Conservation (phyloP, 2,888 invertebrate species). For the Ophion costatus region DNA sequence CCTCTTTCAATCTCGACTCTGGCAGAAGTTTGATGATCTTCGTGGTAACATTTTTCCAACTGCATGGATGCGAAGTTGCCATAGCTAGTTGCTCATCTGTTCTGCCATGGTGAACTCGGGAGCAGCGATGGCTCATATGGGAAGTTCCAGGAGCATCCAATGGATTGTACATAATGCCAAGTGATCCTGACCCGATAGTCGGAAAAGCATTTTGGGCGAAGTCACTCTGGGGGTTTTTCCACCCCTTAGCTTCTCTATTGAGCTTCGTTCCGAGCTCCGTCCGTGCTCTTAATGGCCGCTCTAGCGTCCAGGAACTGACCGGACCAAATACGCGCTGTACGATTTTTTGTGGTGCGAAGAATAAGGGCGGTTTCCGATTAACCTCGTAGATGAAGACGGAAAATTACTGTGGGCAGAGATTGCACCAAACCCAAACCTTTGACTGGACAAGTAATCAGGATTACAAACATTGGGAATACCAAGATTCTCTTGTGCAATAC, state of each 20-base stretch:
- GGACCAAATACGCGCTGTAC: slow-evolving; percentile 13
- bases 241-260: neutral
- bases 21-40: neutral
- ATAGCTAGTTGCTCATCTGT: neutral
- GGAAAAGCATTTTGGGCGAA: neutral
- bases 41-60: neutral
- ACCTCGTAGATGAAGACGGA: neutral
- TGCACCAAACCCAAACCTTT: neutral
- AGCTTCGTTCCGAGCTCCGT: neutral
- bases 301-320: slow-evolving; percentile 10
- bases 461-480: neutral
- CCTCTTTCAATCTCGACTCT: too few relatives aligned
- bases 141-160: neutral
- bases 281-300: neutral
- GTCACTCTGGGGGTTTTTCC: neutral
- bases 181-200: neutral
- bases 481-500: slow-evolving; percentile 12
- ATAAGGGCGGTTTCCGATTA: neutral
- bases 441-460: slow-evolving; percentile 4
- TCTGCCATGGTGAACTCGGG: neutral
- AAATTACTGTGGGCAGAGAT: slow-evolving; percentile 28
- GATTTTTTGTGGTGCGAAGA: slow-evolving; percentile 27
- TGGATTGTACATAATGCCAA: neutral
- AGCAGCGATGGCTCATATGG: too few relatives aligned
- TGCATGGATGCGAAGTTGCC: neutral